Evolutionary conservation across 2,113 vertebrate genomes (phyloP), one percentile per base, ranked within the genome.

Genomic region (Thymallus thymallus): DNA sequence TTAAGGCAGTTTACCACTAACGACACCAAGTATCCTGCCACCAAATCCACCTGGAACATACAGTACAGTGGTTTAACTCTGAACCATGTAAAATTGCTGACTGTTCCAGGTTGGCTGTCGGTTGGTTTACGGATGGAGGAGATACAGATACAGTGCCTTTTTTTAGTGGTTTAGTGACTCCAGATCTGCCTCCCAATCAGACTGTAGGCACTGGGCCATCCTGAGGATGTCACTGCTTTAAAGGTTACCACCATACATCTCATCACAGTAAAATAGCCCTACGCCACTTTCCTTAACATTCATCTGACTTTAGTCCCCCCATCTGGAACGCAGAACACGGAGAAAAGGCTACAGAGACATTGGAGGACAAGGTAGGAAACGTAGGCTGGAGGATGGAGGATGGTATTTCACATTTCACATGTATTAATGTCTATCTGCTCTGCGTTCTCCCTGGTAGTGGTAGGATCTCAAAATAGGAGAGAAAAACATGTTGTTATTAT

Each of bases 331-430:
- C n/a, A 60, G 12, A n/a, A n/a, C n/a, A n/a, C n/a, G n/a, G n/a
- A n/a, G n/a, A 88, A 87, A 86, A 81, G 73, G 83, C 82, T 77
- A 79, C n/a, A 26, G 81, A 73, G 82, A 84, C 45, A 80, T 76
- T 14, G 79, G 71, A 74, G 7, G 60, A 75, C 85, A 72, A 86
- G 81, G 83, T 83, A 81, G 82, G 77, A 73, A 74, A 80, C 69
- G 81, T 69, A 23, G 30, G 66, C 45, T 68, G 18, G n/a, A 82
- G 82, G 82, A 82, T 84, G 82, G 88, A 85, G 72, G 75, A 88
- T 79, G 78, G 66, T 79, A 71, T 30, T 72, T 88, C 83, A 82
- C 90, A 92, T 92, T 92, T 92, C n/a, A 90, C 91, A 93, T 91
- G 89, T 87, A 85, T 90, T 86, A 89, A 88, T 88, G 86, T 88